These are phyloP conservation scores for Drosophila azteca DNA, from an alignment of 1,140 invertebrate species.

Conservation along the genomic window DNA sequence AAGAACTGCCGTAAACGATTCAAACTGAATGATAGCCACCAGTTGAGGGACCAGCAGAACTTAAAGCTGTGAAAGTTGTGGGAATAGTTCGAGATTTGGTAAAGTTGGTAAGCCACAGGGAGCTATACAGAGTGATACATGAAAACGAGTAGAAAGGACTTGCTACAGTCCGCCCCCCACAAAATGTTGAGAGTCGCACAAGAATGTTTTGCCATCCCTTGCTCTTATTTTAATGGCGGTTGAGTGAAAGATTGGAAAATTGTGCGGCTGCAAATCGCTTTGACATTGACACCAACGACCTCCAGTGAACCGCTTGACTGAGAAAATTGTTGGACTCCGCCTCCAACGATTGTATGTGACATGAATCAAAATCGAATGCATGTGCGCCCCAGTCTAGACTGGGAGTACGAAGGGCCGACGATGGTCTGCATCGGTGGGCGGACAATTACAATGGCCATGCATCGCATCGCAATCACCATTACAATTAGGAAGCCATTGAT, in stretches of 20 bases:
- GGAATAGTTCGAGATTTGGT: too few relatives aligned
- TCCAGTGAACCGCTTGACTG: background rate
- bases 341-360: constrained; percentile 23
- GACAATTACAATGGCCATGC: constrained; percentile 13
- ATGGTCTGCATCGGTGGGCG: constrained; percentile 3
- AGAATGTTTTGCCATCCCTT: background rate
- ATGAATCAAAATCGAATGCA: constrained; percentile 18
- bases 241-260: background rate
- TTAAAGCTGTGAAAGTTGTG: too few relatives aligned
- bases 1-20: too few relatives aligned
- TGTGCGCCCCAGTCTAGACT: constrained; percentile 23
- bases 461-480: constrained; percentile 27
- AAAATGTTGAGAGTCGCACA: too few relatives aligned
- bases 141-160: too few relatives aligned
- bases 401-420: constrained; percentile 18
- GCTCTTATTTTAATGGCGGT: background rate
- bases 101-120: too few relatives aligned
- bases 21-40: too few relatives aligned
- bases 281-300: constrained; percentile 50
- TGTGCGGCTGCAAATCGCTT: constrained; percentile 24
- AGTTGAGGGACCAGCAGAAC: too few relatives aligned
- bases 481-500: constrained; percentile 31
- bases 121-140: too few relatives aligned
- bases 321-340: background rate
- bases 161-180: too few relatives aligned